These are phyloP conservation scores for Amitus sp. DNA, from an alignment of 2,888 invertebrate species.

Conservation along the genomic window DNA sequence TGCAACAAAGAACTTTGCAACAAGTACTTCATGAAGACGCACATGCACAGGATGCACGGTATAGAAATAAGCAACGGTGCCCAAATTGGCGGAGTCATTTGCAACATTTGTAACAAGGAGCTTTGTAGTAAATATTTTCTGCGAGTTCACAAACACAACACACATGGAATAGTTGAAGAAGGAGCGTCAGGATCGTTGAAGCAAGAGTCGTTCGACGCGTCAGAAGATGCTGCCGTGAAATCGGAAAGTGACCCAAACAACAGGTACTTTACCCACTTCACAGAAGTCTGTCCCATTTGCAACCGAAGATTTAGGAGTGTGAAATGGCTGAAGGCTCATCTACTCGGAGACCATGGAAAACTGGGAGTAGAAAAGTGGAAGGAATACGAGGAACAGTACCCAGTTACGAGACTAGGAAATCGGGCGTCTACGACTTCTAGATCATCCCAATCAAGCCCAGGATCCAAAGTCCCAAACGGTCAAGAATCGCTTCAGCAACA, in stretches of 20 bases:
- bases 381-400: constrained; percentile 68
- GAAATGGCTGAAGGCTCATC: constrained; percentile 88
- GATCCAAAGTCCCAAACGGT: constrained; percentile 71
- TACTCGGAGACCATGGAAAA: constrained; percentile 86
- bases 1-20: constrained; percentile 99
- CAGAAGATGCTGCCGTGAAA: constrained; percentile 67
- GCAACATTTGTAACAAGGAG: constrained; percentile 98
- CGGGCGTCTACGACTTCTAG: constrained; percentile 63
- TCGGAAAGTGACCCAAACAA: constrained; percentile 71
- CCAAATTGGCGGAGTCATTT: constrained; percentile 92
- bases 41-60: constrained; percentile 99
- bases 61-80: constrained; percentile 93
- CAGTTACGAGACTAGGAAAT: constrained; percentile 63
- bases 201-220: constrained; percentile 51
- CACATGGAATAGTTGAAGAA: constrained; percentile 94
- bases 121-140: constrained; percentile 98
- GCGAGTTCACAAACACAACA: constrained; percentile 97
- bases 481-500: constrained; percentile 53
- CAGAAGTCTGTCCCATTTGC: constrained; percentile 86
- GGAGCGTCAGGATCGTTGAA: constrained; percentile 63
- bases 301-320: constrained; percentile 87
- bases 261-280: constrained; percentile 75
- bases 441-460: constrained; percentile 63
- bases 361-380: constrained; percentile 73
- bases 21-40: constrained; percentile 99